Evolutionary conservation across 1,140 invertebrate species (phyloP), one percentile per base, ranked within the genome.

Genomic region (Euborellia annulipes): DNA sequence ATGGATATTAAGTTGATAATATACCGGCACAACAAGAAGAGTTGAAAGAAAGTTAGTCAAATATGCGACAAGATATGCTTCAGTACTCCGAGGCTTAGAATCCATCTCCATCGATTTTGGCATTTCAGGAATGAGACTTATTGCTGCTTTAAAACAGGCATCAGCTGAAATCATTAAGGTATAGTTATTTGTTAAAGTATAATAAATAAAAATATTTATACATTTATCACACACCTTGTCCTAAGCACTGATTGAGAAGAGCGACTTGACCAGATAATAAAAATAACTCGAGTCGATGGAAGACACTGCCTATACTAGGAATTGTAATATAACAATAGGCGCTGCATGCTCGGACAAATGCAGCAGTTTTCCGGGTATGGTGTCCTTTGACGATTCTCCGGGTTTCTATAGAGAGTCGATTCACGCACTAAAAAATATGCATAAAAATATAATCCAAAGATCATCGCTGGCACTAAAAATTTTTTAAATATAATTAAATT

Each of bases 251-350:
- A 70, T 93, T 93, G 18, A 84, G 69, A 41, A 96, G 65, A 19
- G 91, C 88, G 36, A 91, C 79, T 65, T 93, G 85, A 21, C 86
- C 88, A 13, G 83, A 82, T 3, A 89, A 64, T 39, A 95, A 66
- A 67, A 93, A 93, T 14, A 96, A 71, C 54, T 86, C 77, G 44
- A 94, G 71, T 54, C 84, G 75, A 18, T 72, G 71, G 47, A 79
- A 70, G 6, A 79, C 71, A 49, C 82, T 81, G 48, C 73, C 72
- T 53, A 97, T 75, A 4, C 91, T 95, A 18, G 93, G 93, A 64
- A 94, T 88, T 1, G 92, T 96, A 30, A 98, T 93, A 60, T 83
- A 96, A 63, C 80, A 83, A 65, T 89, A 97, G 1, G 93, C 92
- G 41, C 86, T 78, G 70, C 92, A 97, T n/a, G 91, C 90, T 53